Evolutionary conservation across 2,888 invertebrate species (phyloP).

Genomic region (Hetaerina titia): DNA sequence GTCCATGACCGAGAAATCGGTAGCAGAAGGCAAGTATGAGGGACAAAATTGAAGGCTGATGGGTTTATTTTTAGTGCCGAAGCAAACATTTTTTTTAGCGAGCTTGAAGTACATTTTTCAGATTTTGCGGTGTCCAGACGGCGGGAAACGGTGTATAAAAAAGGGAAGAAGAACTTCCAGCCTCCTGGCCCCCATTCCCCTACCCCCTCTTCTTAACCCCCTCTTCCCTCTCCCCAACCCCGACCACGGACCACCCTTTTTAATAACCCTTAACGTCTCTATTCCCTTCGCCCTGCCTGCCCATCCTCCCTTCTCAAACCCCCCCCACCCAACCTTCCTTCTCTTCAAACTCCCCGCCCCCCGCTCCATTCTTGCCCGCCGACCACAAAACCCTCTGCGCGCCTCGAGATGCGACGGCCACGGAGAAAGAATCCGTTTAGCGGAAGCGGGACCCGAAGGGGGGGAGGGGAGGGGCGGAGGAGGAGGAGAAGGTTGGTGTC

Average conservation of each 20-base stretch:
- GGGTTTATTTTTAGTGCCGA: neutral
- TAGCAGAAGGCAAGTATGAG: too few species aligned
- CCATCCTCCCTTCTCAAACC: neutral
- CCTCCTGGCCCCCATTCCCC: neutral
- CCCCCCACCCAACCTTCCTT: neutral
- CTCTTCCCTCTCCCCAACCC: neutral
- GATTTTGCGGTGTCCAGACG: slow-evolving; percentile 40
- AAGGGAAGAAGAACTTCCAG: neutral
- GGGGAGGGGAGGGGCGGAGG: neutral
- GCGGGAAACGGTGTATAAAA: neutral
- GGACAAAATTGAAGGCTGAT: too few species aligned
- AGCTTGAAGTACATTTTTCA: slow-evolving; percentile 7
- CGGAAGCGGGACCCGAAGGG: neutral
- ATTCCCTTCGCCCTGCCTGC: neutral
- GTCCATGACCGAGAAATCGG: too few species aligned
- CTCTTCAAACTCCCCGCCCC: neutral
- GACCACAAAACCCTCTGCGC: neutral
- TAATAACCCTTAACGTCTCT: slow-evolving; percentile 43
- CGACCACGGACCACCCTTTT: neutral
- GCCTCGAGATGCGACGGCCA: slow-evolving; percentile 31
- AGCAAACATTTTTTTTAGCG: neutral
- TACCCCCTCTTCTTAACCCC: neutral
- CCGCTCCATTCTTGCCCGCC: neutral
- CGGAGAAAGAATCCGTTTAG: slow-evolving; percentile 39
- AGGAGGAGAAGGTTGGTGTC: slow-evolving; percentile 18